A percentile compares a stretch with the other conserved stretches of the same genome.
phyloP scores from a whole-genome alignment of 2,113 vertebrate genomes.

The Empidonax alnorum region DNA sequence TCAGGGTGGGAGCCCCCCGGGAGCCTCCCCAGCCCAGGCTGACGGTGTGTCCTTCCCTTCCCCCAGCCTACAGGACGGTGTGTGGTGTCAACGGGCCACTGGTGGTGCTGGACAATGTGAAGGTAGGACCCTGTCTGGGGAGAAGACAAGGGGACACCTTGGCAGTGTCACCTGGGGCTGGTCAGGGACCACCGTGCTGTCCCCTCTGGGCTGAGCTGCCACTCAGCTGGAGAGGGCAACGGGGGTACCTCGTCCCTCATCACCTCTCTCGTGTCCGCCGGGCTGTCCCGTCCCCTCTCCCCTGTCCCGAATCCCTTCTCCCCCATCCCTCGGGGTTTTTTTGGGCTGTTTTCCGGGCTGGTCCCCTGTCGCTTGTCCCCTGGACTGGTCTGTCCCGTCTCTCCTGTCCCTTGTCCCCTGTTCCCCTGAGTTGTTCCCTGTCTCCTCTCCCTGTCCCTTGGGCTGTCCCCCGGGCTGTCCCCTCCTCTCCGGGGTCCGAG shows the following conservation, averaged over 20 bases:
- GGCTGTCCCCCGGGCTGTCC: neutral
- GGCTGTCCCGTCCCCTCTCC: neutral
- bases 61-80: constrained; percentile 77
- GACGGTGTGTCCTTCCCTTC: neutral
- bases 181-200: neutral
- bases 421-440: no score
- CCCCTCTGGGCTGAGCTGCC: neutral
- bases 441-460: neutral
- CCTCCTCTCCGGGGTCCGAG: neutral
- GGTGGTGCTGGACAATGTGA: constrained; percentile 82
- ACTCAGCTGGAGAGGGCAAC: fast-evolving
- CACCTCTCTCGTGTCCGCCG: neutral
- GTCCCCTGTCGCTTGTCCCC: neutral
- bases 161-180: neutral
- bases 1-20: neutral
- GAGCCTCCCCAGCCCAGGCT: neutral
- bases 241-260: neutral
- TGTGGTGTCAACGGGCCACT: constrained; percentile 79
- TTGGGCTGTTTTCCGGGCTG: neutral
- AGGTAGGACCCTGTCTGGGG: constrained; percentile 53
- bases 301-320: neutral
- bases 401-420: neutral
- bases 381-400: neutral
- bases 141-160: neutral
- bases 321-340: neutral